Percentiles rank a stretch among this genome's conserved stretches.
These are phyloP conservation scores for Ophthalmolycus amberensis DNA, from an alignment of 2,113 vertebrate species.

Conservation along the genomic window DNA sequence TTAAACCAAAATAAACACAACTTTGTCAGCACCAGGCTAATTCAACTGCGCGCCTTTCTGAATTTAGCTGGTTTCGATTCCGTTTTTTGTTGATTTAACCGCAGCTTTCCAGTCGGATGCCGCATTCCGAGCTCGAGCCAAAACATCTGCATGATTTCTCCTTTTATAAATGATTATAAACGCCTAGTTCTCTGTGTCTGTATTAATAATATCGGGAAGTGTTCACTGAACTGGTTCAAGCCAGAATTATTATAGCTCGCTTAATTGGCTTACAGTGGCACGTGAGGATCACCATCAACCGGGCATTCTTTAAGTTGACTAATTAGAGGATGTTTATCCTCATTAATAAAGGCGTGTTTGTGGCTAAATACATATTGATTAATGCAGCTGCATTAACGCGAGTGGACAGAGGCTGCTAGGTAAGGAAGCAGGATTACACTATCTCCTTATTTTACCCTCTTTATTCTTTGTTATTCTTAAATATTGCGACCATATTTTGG, in stretches of 20 bases:
- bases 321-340: conserved; percentile 9
- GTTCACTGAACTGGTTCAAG: conserved; percentile 65
- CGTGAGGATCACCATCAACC: background rate
- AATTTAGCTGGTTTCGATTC: conserved; percentile 5
- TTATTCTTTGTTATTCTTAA: too few relatives aligned
- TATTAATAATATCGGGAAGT: background rate
- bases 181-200: background rate
- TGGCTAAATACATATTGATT: background rate
- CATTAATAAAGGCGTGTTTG: conserved; percentile 1
- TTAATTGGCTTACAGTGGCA: conserved; percentile 75
- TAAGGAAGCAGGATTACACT: background rate
- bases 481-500: background rate
- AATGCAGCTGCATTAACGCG: background rate
- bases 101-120: conserved; percentile 7
- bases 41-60: conserved; percentile 29
- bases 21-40: background rate
- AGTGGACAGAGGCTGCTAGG: background rate
- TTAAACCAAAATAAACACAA: background rate
- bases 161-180: background rate
- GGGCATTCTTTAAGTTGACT: background rate
- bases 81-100: too few relatives aligned
- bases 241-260: conserved; percentile 65
- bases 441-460: background rate
- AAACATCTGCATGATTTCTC: background rate
- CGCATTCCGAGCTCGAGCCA: background rate